Evolutionary conservation across 2,797 vertebrate genomes (phyloP).

Genomic region (Meda fulgida): DNA sequence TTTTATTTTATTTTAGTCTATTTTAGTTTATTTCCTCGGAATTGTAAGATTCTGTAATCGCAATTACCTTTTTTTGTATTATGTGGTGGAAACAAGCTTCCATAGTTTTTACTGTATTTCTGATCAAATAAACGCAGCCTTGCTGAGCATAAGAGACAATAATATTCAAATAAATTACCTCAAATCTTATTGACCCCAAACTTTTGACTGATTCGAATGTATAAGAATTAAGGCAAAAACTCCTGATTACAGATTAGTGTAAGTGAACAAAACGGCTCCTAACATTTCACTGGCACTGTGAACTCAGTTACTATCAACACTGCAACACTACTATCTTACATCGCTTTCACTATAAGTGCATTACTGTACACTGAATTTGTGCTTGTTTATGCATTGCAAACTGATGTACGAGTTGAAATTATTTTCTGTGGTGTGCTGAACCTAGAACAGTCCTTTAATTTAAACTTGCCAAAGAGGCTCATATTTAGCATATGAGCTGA

Average conservation of each 20-base stretch:
- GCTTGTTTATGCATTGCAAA: background rate
- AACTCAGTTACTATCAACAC: background rate
- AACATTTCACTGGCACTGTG: background rate
- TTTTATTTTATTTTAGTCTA: too few species aligned
- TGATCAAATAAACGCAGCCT: background rate
- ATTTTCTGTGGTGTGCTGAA: background rate
- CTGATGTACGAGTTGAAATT: background rate
- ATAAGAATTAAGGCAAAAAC: background rate
- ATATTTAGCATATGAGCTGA: background rate
- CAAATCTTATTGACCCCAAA: background rate
- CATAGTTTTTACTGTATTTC: background rate
- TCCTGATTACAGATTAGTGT: background rate
- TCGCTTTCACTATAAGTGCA: background rate
- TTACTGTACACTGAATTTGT: background rate
- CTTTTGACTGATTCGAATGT: background rate
- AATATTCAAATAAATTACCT: background rate
- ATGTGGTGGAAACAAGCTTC: background rate
- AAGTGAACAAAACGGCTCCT: background rate
- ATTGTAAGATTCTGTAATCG: too few species aligned
- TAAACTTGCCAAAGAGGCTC: background rate
- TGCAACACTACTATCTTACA: background rate
- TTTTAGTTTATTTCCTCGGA: too few species aligned
- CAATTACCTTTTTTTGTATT: too few species aligned
- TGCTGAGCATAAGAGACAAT: background rate
- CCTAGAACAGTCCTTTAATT: background rate